Evolutionary conservation across 2,113 vertebrate genomes (phyloP).

Genomic region (Corythornis cristatus): DNA sequence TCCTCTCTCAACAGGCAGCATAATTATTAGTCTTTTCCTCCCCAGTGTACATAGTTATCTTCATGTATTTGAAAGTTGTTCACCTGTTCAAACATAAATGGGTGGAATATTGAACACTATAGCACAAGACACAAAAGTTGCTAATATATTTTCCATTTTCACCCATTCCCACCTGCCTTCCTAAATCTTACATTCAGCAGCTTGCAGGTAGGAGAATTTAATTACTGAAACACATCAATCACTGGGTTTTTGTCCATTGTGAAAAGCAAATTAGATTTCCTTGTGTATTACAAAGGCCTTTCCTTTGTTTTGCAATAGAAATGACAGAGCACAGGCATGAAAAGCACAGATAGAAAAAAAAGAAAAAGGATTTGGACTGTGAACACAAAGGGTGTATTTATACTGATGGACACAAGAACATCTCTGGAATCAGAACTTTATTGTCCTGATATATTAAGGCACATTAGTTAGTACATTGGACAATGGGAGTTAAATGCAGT

Average conservation of each 20-base stretch:
- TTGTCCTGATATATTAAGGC: not conserved
- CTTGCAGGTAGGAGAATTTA: conserved; percentile 44
- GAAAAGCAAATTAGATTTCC: conserved; percentile 52
- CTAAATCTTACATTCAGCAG: conserved; percentile 40
- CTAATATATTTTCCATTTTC: conserved; percentile 32
- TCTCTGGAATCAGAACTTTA: not conserved
- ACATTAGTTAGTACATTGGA: not conserved
- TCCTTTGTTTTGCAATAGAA: conserved; percentile 52
- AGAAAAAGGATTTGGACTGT: not conserved
- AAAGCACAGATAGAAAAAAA: not conserved
- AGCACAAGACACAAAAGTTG: not conserved
- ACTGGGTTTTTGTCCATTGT: conserved; percentile 37
- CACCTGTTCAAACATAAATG: not conserved
- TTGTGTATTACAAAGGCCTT: conserved; percentile 12
- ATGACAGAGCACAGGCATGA: not conserved
- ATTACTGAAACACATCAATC: conserved; percentile 63
- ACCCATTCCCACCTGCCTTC: not conserved
- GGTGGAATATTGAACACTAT: not conserved
- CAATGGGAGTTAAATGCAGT: not conserved
- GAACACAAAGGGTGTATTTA: not conserved
- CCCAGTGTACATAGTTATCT: not conserved
- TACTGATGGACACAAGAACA: not conserved
- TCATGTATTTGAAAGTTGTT: conserved; percentile 1
- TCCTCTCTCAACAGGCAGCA: not conserved
- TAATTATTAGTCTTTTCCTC: not conserved